phyloP scores from a whole-genome alignment of 2,113 vertebrate species.

The Etia nguti region DNA sequence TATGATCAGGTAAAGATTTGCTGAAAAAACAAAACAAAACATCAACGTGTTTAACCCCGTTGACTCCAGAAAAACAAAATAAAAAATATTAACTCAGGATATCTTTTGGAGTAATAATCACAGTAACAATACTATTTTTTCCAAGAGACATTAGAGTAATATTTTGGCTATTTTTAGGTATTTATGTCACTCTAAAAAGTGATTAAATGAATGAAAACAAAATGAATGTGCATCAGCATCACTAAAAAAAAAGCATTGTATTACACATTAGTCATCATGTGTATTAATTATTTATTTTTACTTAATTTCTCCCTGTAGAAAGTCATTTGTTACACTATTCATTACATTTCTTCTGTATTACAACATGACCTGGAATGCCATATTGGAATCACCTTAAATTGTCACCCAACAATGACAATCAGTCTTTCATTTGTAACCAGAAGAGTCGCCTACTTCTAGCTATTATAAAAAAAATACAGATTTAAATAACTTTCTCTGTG shows the following conservation, averaged over 20 bases:
- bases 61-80: neutral
- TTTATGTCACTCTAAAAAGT: neutral
- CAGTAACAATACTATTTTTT: neutral
- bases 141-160: neutral
- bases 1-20: neutral
- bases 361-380: neutral
- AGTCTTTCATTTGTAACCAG: neutral
- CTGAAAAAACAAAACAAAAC: neutral
- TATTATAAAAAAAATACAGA: neutral
- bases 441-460: neutral
- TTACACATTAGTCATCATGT: neutral
- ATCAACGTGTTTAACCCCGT: neutral
- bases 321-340: neutral
- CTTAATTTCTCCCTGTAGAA: neutral
- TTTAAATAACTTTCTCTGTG: neutral
- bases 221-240: neutral
- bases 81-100: neutral
- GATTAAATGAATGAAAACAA: neutral
- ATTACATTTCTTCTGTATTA: neutral
- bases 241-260: rapidly evolving
- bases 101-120: neutral
- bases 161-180: neutral
- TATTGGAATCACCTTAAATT: neutral
- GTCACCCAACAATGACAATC: neutral
- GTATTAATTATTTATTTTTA: neutral